Evolutionary conservation across 2,113 vertebrate genomes (phyloP), one percentile per base, ranked within the genome.

Genomic region (Noctilio leporinus): DNA sequence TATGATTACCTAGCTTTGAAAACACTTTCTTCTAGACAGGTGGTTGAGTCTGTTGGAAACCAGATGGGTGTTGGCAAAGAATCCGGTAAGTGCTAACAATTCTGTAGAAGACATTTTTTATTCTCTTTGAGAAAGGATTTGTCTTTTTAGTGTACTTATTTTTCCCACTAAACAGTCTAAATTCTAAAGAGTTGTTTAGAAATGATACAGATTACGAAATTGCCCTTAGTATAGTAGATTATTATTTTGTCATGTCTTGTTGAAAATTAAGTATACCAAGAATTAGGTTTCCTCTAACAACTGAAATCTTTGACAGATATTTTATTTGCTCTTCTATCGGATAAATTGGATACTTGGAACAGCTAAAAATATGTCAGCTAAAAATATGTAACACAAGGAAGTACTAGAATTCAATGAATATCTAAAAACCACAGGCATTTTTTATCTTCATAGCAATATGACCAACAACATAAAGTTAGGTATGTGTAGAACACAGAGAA

Each of bases 21-120:
- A 98, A 99, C 99, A 1, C 97, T 99, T 38, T 99, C 99, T 51
- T 98, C 99, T 35, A 98, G 99, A 93, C 98, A 99, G 94, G 98
- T 99, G n/a, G 57, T 99, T 77, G 94, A 92, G 94, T 99, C 99
- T 95, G 98, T 99, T 97, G 99, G 99, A 96, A 99, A 99, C 97
- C 99, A 99, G 96, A 99, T 99, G 98, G 99, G 99, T 89, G 99
- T 99, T 84, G 99, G 99, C 49, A 99, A 99, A 99, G 99, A 99
- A 98, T 99, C 99, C 95, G 99, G 99, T 99, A 98, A 97, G 86
- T 94, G 14, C 65, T 90, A 43, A 84, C 0, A 4, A 16, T 87
- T 22, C 33, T 62, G 0, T 28, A 95, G n/a, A 64, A 83, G 57
- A 9, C 22, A 24, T 86, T 86, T 93, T 86, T 49, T 91, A 43